These are phyloP conservation scores for Myotis brandtii DNA, from an alignment of 2,113 vertebrate species.

Conservation along the genomic window DNA sequence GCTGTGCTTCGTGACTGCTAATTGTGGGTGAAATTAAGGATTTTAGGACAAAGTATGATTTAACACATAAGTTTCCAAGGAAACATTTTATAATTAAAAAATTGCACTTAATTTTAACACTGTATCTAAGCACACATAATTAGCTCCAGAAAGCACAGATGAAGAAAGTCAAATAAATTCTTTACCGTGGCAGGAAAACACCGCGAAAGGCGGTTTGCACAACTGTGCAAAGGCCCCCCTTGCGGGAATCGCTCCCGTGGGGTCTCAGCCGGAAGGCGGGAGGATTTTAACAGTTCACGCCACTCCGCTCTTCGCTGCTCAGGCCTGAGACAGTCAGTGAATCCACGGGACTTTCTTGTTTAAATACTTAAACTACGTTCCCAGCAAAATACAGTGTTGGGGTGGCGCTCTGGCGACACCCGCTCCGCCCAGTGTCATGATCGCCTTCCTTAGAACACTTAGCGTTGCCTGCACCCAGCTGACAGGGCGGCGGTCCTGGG, in stretches of 20 bases:
- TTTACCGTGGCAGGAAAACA: constrained; percentile 80
- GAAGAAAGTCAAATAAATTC: constrained; percentile 77
- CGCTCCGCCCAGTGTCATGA: constrained; percentile 51
- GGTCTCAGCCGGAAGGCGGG: constrained; percentile 71
- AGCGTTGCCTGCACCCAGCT: neutral
- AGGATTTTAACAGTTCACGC: constrained; percentile 68
- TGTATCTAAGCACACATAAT: constrained; percentile 86
- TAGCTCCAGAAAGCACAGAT: constrained; percentile 81
- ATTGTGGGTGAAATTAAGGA: constrained; percentile 81
- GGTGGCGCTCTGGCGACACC: constrained; percentile 29
- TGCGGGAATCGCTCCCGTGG: constrained; percentile 76
- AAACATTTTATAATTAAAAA: constrained; percentile 87
- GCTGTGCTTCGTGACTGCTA: constrained; percentile 80
- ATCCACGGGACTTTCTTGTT: neutral
- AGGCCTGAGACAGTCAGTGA: constrained; percentile 9
- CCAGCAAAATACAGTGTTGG: constrained; percentile 63
- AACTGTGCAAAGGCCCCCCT: constrained; percentile 78
- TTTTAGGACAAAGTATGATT: constrained; percentile 81
- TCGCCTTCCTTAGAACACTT: constrained; percentile 58
- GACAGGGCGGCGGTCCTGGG: too few relatives aligned
- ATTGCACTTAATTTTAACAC: constrained; percentile 85
- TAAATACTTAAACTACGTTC: constrained; percentile 65
- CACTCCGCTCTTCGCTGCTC: constrained; percentile 33
- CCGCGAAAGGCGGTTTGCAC: constrained; percentile 75
- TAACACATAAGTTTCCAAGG: constrained; percentile 82